phyloP scores from a whole-genome alignment of 2,797 vertebrate genomes.

The Psittacula derbiana region DNA sequence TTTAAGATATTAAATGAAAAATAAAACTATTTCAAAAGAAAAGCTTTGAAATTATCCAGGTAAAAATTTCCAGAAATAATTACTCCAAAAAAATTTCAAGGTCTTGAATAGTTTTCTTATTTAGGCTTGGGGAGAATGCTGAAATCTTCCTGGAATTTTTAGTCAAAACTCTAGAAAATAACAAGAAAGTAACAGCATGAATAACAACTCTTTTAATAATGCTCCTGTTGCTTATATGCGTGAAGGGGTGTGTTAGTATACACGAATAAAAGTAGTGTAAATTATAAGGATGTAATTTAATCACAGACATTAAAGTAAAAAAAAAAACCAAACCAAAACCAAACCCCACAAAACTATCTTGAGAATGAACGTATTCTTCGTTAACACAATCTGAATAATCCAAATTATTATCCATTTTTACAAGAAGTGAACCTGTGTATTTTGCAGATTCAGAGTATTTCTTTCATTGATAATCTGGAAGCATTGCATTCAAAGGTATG shows the following conservation, averaged over 20 bases:
- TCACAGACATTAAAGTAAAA: background rate
- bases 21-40: background rate
- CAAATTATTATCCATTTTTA: background rate
- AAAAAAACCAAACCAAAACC: background rate
- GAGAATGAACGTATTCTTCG: background rate
- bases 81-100: background rate
- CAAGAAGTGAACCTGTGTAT: background rate
- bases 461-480: background rate
- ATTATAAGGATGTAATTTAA: background rate
- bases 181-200: background rate
- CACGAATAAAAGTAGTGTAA: background rate
- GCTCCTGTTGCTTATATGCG: background rate
- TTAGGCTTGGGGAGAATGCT: background rate
- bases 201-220: background rate
- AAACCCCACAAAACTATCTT: background rate
- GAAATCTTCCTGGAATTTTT: background rate
- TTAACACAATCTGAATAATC: background rate
- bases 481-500: background rate
- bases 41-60: background rate
- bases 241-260: background rate
- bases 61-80: background rate
- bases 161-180: background rate
- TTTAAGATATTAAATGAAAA: background rate
- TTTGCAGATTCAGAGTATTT: background rate
- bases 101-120: background rate